Evolutionary conservation across 64 coral and sea anemone species (phyloP).

Genomic region (Hydrozoanthus tunicans): DNA sequence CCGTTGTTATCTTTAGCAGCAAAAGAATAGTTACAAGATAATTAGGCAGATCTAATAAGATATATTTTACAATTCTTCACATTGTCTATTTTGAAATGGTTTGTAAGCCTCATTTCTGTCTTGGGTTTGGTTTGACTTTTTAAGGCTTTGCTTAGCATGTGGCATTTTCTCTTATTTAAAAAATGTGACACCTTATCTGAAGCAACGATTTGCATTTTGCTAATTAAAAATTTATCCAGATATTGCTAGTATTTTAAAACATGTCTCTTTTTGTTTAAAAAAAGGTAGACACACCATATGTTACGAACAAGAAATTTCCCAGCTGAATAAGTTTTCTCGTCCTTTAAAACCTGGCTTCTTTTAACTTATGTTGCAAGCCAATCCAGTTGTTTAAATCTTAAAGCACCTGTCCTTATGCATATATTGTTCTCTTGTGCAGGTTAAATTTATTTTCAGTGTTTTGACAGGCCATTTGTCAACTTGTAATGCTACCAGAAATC

Average conservation of each 20-base stretch:
- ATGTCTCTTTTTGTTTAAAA: not conserved
- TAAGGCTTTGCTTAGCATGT: not conserved
- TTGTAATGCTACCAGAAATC: slow-evolving; percentile 7
- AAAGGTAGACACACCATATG: not conserved
- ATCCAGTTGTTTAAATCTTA: not conserved
- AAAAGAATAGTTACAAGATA: not conserved
- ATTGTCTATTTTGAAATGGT: not conserved
- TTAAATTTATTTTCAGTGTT: not conserved
- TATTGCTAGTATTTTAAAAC: not conserved
- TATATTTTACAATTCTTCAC: not conserved
- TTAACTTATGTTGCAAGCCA: not conserved
- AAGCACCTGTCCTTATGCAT: slow-evolving; percentile 5
- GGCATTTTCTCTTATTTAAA: slow-evolving; percentile 31
- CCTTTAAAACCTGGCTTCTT: not conserved
- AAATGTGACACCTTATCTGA: not conserved
- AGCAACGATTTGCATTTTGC: slow-evolving; percentile 9
- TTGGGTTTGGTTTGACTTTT: slow-evolving; percentile 17
- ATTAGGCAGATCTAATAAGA: not conserved
- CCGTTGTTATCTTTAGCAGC: not conserved
- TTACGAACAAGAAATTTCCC: not conserved
- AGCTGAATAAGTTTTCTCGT: not conserved
- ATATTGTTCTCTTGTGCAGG: not conserved
- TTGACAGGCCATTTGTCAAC: slow-evolving; percentile 10
- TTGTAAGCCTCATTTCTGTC: not conserved
- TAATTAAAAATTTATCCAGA: not conserved